Conservation (phyloP, 2,797 vertebrate genomes). For the Carduelis carduelis region DNA sequence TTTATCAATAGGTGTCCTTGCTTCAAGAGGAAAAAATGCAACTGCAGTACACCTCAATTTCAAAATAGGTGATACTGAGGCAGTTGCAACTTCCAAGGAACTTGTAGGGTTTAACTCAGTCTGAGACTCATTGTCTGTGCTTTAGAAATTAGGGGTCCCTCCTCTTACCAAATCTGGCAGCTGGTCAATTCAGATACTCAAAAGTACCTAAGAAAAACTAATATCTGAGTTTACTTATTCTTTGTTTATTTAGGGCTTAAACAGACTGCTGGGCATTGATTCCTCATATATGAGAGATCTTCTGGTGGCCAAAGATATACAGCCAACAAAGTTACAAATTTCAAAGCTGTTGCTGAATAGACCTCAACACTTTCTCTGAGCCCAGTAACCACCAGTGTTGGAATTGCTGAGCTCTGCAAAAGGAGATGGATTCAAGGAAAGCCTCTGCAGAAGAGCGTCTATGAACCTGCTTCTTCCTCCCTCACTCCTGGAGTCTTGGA, state of each 20-base stretch:
- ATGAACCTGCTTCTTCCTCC: neutral
- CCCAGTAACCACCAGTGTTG: neutral
- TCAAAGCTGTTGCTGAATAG: neutral
- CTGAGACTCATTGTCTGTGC: neutral
- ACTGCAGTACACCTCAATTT: neutral
- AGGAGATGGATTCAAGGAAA: neutral
- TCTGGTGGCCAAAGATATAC: neutral
- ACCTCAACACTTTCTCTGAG: neutral
- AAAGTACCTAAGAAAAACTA: neutral
- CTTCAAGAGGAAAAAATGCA: neutral
- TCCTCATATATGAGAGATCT: neutral
- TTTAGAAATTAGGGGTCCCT: neutral
- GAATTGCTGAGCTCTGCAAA: neutral
- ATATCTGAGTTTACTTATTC: neutral
- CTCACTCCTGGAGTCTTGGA: neutral
- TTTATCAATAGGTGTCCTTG: neutral
- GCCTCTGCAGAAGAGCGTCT: neutral
- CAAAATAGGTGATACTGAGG: neutral
- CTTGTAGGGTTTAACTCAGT: neutral
- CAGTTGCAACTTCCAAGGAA: neutral
- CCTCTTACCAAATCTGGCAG: neutral
- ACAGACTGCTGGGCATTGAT: neutral
- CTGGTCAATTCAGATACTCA: neutral
- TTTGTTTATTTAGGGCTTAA: neutral
- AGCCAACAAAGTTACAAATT: neutral